These are phyloP conservation scores for Oreonectes daqikongensis DNA, from an alignment of 2,797 vertebrate genomes.

Conservation along the genomic window DNA sequence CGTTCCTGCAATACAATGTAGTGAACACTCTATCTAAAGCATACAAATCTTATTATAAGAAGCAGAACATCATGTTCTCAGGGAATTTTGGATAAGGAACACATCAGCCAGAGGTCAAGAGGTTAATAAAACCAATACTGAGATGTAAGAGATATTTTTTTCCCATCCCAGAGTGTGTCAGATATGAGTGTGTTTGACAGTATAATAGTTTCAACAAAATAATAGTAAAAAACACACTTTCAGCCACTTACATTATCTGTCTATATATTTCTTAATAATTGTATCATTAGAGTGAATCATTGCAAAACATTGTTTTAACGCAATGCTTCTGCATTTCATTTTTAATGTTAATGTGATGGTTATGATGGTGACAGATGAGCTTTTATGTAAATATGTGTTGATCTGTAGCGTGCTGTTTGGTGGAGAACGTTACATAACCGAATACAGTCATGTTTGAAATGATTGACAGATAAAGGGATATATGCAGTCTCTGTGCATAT, in stretches of 20 bases:
- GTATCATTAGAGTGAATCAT: not conserved
- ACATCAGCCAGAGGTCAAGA: constrained; percentile 36
- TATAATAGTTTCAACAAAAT: not conserved
- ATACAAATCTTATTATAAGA: constrained; percentile 38
- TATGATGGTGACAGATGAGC: not conserved
- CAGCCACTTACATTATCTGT: not conserved
- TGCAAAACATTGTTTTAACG: not conserved
- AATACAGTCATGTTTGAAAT: constrained; percentile 46
- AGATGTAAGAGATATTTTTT: constrained; percentile 27
- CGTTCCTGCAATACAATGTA: not conserved
- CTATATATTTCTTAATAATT: not conserved
- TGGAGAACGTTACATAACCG: constrained; percentile 63
- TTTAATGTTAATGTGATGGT: constrained; percentile 15
- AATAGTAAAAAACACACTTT: not conserved
- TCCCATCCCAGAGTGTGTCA: not conserved
- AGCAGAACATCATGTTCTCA: not conserved
- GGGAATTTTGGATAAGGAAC: constrained; percentile 25
- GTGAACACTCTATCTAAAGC: constrained; percentile 9
- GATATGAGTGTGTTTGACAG: not conserved
- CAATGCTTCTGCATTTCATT: not conserved
- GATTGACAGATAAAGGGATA: constrained; percentile 55
- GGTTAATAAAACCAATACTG: constrained; percentile 44
- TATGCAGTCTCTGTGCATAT: constrained; percentile 51
- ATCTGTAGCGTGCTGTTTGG: constrained; percentile 29
- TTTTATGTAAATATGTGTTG: constrained; percentile 14